Percentiles rank a stretch among this genome's conserved stretches.
These are phyloP conservation scores for Baronia brevicornis DNA, from an alignment of 2,888 invertebrate species.

Conservation along the genomic window DNA sequence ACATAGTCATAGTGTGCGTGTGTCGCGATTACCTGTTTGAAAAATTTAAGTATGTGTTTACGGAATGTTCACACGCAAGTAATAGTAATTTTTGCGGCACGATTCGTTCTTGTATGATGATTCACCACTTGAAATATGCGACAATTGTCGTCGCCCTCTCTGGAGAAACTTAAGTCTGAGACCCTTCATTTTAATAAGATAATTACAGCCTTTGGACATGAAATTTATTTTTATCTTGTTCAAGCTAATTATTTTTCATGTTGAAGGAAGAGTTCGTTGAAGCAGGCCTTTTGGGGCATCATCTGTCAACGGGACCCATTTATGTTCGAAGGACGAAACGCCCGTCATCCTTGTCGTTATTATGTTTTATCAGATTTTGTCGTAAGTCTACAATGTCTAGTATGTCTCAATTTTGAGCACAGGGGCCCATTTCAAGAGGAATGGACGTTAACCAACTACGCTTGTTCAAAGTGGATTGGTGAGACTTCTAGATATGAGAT, in stretches of 20 bases:
- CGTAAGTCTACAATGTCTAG: too few species aligned
- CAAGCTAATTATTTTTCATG: constrained; percentile 24
- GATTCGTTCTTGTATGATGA: constrained; percentile 30
- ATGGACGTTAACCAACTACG: too few species aligned
- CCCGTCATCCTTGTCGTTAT: constrained; percentile 31
- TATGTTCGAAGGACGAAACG: constrained; percentile 30
- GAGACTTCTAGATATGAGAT: too few species aligned
- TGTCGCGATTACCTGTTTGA: constrained; percentile 22
- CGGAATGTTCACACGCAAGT: too few species aligned
- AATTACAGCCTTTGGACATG: constrained; percentile 11
- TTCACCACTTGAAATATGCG: constrained; percentile 42
- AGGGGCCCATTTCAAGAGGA: too few species aligned
- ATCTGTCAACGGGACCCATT: constrained; percentile 29
- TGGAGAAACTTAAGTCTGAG: constrained; percentile 7
- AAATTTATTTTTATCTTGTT: constrained; percentile 16
- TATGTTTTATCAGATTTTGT: constrained; percentile 30
- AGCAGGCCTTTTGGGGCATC: constrained; percentile 21
- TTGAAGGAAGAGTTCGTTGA: constrained; percentile 20
- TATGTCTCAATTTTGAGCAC: too few species aligned
- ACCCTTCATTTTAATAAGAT: constrained; percentile 7
- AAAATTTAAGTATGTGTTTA: too few species aligned
- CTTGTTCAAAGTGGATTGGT: too few species aligned
- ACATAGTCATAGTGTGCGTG: constrained; percentile 21
- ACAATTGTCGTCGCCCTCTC: constrained; percentile 18
- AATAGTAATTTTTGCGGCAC: too few species aligned